These are phyloP conservation scores for Trogon melanurus DNA, from an alignment of 2,113 vertebrate genomes.

Conservation along the genomic window DNA sequence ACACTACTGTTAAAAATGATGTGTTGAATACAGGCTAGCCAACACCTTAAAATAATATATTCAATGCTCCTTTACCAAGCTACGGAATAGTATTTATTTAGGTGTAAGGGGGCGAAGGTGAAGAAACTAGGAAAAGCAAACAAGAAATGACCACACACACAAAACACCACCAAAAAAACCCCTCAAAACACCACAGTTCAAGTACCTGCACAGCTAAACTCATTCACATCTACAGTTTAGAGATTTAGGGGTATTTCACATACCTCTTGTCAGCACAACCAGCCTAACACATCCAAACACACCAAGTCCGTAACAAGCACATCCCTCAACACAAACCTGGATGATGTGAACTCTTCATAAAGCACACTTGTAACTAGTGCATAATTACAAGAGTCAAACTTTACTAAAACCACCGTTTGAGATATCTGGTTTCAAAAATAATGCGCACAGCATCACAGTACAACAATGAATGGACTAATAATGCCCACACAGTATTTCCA, in stretches of 20 bases:
- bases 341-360: background rate
- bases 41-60: background rate
- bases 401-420: background rate
- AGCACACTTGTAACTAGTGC: background rate
- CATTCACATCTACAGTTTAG: background rate
- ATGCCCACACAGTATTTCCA: background rate
- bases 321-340: background rate
- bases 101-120: fast-evolving
- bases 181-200: background rate
- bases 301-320: background rate
- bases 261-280: background rate
- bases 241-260: background rate
- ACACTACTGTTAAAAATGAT: background rate
- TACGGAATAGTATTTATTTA: background rate
- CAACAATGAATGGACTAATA: background rate
- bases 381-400: background rate
- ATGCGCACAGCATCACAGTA: background rate
- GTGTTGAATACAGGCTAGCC: background rate
- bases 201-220: background rate
- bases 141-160: background rate
- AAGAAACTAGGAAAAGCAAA: background rate
- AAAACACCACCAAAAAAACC: background rate
- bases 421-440: background rate
- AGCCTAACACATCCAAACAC: background rate
- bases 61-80: background rate